Conservation (phyloP, 2,113 vertebrate genomes). For the Laticauda laticaudata region DNA sequence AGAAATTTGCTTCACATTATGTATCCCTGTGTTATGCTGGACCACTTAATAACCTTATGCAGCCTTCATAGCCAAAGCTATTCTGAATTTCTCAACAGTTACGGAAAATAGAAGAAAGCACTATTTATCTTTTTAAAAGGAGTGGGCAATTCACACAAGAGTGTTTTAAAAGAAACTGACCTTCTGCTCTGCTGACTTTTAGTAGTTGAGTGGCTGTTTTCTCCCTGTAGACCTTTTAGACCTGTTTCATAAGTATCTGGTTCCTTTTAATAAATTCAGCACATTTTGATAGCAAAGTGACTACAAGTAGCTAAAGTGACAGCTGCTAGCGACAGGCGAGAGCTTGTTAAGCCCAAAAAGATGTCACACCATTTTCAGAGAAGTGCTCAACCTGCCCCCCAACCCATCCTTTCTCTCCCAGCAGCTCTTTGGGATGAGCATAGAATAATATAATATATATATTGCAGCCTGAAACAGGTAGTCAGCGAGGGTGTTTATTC, state of each 20-base stretch:
- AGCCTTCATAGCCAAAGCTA: neutral
- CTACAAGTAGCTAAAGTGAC: slow-evolving; percentile 53
- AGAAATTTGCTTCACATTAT: neutral
- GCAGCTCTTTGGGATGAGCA: slow-evolving; percentile 35
- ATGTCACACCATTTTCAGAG: slow-evolving; percentile 44
- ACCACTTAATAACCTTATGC: neutral
- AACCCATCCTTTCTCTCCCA: slow-evolving; percentile 18
- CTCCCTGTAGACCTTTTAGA: slow-evolving; percentile 50
- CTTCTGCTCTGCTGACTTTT: slow-evolving; percentile 36
- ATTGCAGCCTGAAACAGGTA: slow-evolving; percentile 63
- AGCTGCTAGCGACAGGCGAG: slow-evolving; percentile 43
- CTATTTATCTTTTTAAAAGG: slow-evolving; percentile 37
- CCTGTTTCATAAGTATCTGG: slow-evolving; percentile 53
- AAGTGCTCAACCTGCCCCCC: slow-evolving; percentile 8
- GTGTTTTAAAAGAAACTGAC: slow-evolving; percentile 1
- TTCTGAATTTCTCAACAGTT: neutral
- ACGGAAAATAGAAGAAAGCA: neutral
- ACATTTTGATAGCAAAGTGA: slow-evolving; percentile 50
- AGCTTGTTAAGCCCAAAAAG: slow-evolving; percentile 53
- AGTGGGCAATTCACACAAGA: neutral
- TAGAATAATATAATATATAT: neutral
- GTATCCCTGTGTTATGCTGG: neutral
- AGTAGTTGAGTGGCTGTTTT: slow-evolving; percentile 42
- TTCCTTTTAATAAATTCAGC: slow-evolving; percentile 60
- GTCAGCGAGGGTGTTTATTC: slow-evolving; percentile 75